Evolutionary conservation across 2,113 vertebrate species (phyloP).

Genomic region (Struthidea cinerea): DNA sequence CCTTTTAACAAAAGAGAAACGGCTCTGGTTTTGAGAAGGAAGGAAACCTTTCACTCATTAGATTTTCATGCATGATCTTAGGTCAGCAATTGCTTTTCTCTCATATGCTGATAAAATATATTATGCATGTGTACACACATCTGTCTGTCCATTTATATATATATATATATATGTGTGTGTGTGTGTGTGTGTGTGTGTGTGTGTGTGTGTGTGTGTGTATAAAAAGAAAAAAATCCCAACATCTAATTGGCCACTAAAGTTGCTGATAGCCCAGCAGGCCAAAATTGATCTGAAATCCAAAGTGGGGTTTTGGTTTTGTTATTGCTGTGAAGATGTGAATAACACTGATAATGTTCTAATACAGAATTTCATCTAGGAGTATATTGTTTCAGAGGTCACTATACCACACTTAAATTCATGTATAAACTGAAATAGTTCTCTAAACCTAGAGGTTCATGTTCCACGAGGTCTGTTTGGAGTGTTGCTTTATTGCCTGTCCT

Average conservation of each 20-base stretch:
- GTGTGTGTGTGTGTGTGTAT: neutral
- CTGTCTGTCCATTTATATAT: neutral
- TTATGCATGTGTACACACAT: neutral
- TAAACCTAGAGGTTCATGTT: neutral
- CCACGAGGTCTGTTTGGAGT: neutral
- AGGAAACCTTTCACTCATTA: neutral
- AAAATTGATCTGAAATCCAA: neutral
- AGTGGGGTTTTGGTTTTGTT: neutral
- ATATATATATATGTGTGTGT: fast-evolving
- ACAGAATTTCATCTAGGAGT: neutral
- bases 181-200: neutral
- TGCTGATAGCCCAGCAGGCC: neutral
- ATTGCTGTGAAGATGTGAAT: neutral
- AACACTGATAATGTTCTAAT: neutral
- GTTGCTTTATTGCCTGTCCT: neutral
- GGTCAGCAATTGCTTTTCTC: neutral
- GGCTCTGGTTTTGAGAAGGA: neutral
- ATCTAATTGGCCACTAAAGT: neutral
- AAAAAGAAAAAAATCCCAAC: neutral
- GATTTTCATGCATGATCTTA: neutral
- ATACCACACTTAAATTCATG: neutral
- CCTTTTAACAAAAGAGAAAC: neutral
- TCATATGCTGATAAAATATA: neutral
- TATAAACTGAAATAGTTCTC: neutral
- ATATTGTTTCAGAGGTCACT: neutral